Conservation (phyloP, 64 coral and sea anemone species). For the Stichodactyla mertensii region DNA sequence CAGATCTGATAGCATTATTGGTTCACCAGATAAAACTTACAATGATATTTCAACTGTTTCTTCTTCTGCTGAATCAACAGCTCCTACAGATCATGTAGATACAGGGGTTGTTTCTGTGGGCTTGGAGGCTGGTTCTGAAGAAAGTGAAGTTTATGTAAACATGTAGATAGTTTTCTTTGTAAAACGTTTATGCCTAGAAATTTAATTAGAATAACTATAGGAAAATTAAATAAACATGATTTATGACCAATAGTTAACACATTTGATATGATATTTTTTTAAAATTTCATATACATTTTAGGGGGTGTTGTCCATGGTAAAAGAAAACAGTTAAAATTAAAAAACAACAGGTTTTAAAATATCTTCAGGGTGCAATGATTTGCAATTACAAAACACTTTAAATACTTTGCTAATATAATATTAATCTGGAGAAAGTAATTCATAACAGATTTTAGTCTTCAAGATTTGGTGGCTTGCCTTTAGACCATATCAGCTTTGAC, state of each 20-base stretch:
- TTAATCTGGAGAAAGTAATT: too few relatives aligned
- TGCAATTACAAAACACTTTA: too few relatives aligned
- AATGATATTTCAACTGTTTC: neutral
- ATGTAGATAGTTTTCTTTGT: neutral
- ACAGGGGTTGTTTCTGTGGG: neutral
- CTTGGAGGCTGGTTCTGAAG: neutral
- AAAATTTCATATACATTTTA: neutral
- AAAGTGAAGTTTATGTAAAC: conserved; percentile 8
- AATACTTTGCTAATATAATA: too few relatives aligned
- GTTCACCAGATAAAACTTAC: neutral
- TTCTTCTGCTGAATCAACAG: neutral
- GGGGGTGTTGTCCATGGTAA: neutral
- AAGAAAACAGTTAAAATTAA: neutral
- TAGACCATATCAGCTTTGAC: too few relatives aligned
- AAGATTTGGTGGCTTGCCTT: too few relatives aligned
- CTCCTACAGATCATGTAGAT: neutral
- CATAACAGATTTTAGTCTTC: too few relatives aligned
- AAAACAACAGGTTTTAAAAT: neutral
- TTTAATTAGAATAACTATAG: neutral
- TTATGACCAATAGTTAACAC: neutral
- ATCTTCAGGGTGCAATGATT: too few relatives aligned
- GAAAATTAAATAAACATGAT: neutral
- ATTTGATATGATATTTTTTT: conserved; percentile 1
- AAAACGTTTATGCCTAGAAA: neutral
- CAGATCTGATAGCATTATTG: conserved; percentile 6